Conservation (phyloP, 2,113 vertebrate genomes). For the Hiodon alosoides region DNA sequence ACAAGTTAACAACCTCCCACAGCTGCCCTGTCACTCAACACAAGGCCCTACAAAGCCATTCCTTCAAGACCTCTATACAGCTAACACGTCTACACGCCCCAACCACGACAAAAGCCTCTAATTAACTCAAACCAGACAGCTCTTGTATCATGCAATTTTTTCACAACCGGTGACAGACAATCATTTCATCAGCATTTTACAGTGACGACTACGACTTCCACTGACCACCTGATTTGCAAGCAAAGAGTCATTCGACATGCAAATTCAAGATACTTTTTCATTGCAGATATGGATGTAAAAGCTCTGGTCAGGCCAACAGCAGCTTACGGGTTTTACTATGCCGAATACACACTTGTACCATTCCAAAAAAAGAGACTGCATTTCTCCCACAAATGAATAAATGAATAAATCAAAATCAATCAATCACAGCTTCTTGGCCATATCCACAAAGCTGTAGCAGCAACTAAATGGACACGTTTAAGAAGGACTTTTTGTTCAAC, state of each 20-base stretch:
- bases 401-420: background rate
- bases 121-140: background rate
- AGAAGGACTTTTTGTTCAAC: background rate
- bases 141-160: no score
- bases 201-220: no score
- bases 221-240: no score
- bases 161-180: background rate
- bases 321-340: background rate
- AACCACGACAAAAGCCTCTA: background rate
- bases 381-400: background rate
- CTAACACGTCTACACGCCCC: background rate
- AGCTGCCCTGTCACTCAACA: constrained; percentile 33
- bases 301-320: background rate
- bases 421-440: background rate
- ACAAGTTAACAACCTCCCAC: constrained; percentile 8
- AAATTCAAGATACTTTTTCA: background rate
- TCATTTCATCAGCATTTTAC: no score
- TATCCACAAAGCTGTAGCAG: background rate
- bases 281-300: background rate
- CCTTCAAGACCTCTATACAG: background rate
- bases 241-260: background rate
- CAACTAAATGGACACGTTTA: background rate
- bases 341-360: background rate
- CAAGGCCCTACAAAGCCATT: constrained; percentile 4
- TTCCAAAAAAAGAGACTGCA: background rate